These are phyloP conservation scores for Montipora cactus DNA, from an alignment of 64 coral and sea anemone species.

Conservation along the genomic window DNA sequence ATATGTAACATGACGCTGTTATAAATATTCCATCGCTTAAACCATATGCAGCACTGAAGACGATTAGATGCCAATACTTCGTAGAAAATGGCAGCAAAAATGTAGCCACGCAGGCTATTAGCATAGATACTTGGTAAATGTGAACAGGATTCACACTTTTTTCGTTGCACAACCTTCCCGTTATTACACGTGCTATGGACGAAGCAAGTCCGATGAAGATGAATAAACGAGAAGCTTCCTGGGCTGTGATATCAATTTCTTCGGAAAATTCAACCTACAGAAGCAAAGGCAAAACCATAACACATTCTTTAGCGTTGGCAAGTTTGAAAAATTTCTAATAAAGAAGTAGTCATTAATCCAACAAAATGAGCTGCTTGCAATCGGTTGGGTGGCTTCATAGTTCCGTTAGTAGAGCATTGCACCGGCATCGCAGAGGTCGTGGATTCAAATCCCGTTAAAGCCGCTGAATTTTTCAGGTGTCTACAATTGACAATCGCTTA, in stretches of 20 bases:
- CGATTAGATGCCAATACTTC: constrained; percentile 25
- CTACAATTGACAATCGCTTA: no score
- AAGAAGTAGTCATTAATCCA: no score
- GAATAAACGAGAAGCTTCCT: constrained; percentile 29
- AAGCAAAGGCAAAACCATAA: background rate
- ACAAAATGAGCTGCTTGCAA: no score
- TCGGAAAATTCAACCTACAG: constrained; percentile 32
- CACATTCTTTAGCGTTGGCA: background rate
- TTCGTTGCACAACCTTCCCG: constrained; percentile 19
- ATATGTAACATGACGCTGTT: constrained; percentile 11
- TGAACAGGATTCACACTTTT: constrained; percentile 34
- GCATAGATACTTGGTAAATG: background rate
- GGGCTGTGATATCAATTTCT: constrained; percentile 13
- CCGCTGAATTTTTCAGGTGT: no score
- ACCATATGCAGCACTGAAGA: constrained; percentile 31
- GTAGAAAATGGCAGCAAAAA: constrained; percentile 11
- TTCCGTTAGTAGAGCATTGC: no score
- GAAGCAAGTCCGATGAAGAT: constrained; percentile 59
- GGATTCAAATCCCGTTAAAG: no score
- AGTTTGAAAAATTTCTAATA: no score
- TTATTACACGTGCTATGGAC: background rate
- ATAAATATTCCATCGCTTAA: constrained; percentile 37
- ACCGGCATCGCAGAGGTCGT: no score
- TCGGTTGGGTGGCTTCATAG: no score
- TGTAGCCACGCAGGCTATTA: background rate